Percentiles rank a stretch among this genome's conserved stretches.
These are phyloP conservation scores for Poecilia latipinna DNA, from an alignment of 2,113 vertebrate species.

Conservation along the genomic window DNA sequence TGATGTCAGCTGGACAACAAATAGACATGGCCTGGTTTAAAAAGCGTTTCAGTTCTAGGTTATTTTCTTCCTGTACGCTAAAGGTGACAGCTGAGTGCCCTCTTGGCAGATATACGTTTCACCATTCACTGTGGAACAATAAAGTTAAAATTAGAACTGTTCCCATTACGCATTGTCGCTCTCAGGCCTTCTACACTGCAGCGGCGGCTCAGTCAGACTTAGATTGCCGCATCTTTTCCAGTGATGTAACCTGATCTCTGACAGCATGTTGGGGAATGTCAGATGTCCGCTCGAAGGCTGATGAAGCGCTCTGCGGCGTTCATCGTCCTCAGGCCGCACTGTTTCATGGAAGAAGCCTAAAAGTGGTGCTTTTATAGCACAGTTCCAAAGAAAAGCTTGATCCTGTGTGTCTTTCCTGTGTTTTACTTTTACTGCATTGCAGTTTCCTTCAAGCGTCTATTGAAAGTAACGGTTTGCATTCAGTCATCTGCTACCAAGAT, in stretches of 20 bases:
- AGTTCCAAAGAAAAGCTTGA: not conserved
- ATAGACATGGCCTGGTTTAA: not conserved
- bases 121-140: conserved; percentile 46
- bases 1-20: not conserved
- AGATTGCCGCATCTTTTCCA: conserved; percentile 63
- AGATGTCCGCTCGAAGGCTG: conserved; percentile 60
- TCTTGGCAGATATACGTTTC: conserved; percentile 39
- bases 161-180: conserved; percentile 51
- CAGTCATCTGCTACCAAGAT: conserved; percentile 4
- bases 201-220: conserved; percentile 20
- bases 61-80: conserved; percentile 5
- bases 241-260: conserved; percentile 77
- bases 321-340: conserved; percentile 24
- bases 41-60: conserved; percentile 3
- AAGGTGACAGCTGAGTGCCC: conserved; percentile 16
- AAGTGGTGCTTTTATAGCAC: conserved; percentile 1
- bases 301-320: conserved; percentile 41
- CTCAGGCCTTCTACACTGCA: conserved; percentile 43
- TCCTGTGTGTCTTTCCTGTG: not conserved
- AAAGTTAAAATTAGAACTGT: conserved; percentile 67
- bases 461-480: not conserved
- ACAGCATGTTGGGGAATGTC: conserved; percentile 75
- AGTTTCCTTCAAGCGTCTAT: conserved; percentile 13
- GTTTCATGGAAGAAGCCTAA: conserved; percentile 23
- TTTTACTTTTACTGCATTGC: not conserved